phyloP scores from a whole-genome alignment of 2,888 invertebrate genomes.

The Yponomeuta sedellus region DNA sequence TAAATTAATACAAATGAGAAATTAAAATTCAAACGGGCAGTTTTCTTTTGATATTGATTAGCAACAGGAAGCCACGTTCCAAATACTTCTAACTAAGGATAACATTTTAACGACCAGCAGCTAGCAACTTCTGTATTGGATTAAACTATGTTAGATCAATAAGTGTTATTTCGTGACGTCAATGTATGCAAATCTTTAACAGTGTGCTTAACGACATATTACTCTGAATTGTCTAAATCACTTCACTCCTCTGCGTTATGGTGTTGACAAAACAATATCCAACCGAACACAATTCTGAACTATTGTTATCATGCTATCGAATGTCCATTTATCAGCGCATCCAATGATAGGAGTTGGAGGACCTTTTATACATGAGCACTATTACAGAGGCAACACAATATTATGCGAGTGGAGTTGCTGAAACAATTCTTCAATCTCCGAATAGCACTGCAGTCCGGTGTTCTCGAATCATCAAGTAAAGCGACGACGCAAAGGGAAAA shows the following conservation, averaged over 20 bases:
- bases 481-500: too few species aligned
- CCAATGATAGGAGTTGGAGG: background rate
- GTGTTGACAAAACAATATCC: background rate
- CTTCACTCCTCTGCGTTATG: background rate
- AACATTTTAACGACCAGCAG: background rate
- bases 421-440: too few species aligned
- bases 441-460: too few species aligned
- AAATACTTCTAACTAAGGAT: background rate
- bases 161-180: too few species aligned
- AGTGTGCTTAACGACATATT: too few species aligned
- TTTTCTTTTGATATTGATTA: constrained; percentile 7
- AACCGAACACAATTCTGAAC: background rate
- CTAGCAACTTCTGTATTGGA: too few species aligned
- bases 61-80: constrained; percentile 7
- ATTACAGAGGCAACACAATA: background rate
- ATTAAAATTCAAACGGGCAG: background rate
- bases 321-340: background rate
- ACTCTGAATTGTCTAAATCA: background rate
- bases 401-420: too few species aligned
- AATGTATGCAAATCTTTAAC: too few species aligned
- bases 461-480: too few species aligned
- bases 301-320: background rate
- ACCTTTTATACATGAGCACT: background rate
- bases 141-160: too few species aligned
- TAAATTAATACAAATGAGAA: constrained; percentile 2